These are phyloP conservation scores for Myripristis murdjan DNA, from an alignment of 2,797 vertebrate species.

Conservation along the genomic window DNA sequence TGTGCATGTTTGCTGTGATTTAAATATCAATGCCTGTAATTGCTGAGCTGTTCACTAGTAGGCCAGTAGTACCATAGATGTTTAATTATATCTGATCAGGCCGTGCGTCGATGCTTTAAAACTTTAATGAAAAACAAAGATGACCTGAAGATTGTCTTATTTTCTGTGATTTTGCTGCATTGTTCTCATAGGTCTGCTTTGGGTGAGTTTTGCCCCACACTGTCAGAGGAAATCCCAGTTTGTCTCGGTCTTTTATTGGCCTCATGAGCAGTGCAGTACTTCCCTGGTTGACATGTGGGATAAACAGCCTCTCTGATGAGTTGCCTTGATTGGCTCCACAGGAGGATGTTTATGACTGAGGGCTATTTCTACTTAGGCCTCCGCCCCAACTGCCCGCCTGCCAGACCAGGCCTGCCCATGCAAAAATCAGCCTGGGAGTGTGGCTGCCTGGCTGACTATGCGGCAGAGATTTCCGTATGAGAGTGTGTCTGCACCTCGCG, in stretches of 20 bases:
- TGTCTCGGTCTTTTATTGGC: constrained; percentile 48
- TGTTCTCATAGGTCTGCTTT: neutral
- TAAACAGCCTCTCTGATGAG: constrained; percentile 77
- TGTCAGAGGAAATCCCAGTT: constrained; percentile 24
- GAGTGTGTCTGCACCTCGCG: constrained; percentile 17
- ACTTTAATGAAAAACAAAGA: neutral
- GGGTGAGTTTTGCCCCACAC: neutral
- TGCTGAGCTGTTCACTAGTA: constrained; percentile 1
- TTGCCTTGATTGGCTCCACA: constrained; percentile 74
- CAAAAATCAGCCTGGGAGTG: constrained; percentile 39
- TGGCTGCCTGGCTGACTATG: constrained; percentile 15
- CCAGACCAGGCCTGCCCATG: constrained; percentile 46
- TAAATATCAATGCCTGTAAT: constrained; percentile 31
- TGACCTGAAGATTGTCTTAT: neutral
- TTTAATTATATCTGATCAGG: neutral
- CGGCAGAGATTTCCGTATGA: constrained; percentile 14
- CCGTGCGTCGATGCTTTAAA: neutral
- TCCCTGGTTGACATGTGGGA: constrained; percentile 58
- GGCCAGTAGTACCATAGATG: neutral
- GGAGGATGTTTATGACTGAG: constrained; percentile 84
- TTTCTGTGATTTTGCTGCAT: neutral
- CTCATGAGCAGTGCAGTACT: constrained; percentile 25
- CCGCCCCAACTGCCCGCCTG: constrained; percentile 61
- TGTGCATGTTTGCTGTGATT: constrained; percentile 7
- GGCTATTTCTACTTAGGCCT: constrained; percentile 81